phyloP scores from a whole-genome alignment of 2,113 vertebrate species.

The Thunnus maccoyii region DNA sequence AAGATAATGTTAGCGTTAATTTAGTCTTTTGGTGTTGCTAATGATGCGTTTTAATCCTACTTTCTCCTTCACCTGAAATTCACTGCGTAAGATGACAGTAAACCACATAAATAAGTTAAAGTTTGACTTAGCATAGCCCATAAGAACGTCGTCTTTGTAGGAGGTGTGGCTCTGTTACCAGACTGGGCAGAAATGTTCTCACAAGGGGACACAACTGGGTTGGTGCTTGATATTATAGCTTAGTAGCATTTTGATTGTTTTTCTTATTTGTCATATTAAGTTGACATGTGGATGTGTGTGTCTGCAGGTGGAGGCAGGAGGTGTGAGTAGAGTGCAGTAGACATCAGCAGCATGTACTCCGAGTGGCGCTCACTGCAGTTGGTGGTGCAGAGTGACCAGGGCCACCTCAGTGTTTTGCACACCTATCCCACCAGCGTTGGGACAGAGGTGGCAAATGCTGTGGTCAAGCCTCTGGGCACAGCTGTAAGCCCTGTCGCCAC shows the following conservation, averaged over 20 bases:
- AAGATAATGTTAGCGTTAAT: no score
- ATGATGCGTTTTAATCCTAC: neutral
- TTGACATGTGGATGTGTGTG: conserved; percentile 24
- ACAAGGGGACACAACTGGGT: neutral
- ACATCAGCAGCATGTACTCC: conserved; percentile 92
- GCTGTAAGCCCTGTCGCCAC: conserved; percentile 89
- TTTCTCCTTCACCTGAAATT: neutral
- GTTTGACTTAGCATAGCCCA: neutral
- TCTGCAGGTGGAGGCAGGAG: conserved; percentile 78
- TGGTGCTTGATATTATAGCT: no score
- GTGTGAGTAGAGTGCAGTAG: conserved; percentile 75
- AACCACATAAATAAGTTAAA: conserved; percentile 4
- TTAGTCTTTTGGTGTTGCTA: neutral
- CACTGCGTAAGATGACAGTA: neutral
- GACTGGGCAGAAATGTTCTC: neutral
- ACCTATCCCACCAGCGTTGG: conserved; percentile 93
- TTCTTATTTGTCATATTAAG: neutral
- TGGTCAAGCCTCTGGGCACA: conserved; percentile 94
- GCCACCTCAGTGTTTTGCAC: conserved; percentile 96
- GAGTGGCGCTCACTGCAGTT: conserved; percentile 98
- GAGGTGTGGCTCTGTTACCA: neutral
- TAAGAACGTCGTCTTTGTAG: neutral
- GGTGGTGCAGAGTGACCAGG: conserved; percentile 95
- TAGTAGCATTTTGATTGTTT: neutral
- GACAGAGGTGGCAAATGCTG: conserved; percentile 94